Evolutionary conservation across 2,113 vertebrate genomes (phyloP), one percentile per base, ranked within the genome.

Genomic region (Mesocricetus auratus): DNA sequence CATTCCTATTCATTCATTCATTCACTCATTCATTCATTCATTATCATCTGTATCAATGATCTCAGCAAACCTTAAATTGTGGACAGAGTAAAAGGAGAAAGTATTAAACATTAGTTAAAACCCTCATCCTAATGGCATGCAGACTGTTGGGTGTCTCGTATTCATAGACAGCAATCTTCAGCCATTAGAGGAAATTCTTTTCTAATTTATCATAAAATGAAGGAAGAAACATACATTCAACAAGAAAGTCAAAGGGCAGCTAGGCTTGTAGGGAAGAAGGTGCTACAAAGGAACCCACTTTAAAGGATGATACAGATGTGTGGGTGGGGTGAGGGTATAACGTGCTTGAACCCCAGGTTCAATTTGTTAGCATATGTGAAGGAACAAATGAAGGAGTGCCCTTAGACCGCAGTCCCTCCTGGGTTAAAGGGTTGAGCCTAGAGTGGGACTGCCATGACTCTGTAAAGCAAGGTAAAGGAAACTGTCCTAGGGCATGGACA

Each of bases 141-240:
- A 77, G 13, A 64, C 58, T 68, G 3, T n/a, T 71, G 31, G 86
- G 9, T 26, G 47, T 39, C 31, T 73, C 15, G 9, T 11, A 11
- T 26, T 73, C 36, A 75, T 9, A 73, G 36, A 12, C 26, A 62
- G 68, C 68, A 86, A 2, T 56, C 64, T 88, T 7, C 13, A 94
- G 1, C 90, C 50, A 90, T 69, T 71, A 60, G 74, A 60, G 78
- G 64, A 94, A 91, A 29, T 68, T 79, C 19, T 93, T 86, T 96
- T 79, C 36, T 92, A 64, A 12, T 68, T 93, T 92, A 45, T 39
- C 66, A 45, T 50, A 77, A 93, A 92, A 62, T 69, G 73, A 97
- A 91, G 73, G 13, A 86, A 31, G 36, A 58, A 39, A 13, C 36
- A 82, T 58, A n/a, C 17, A 5, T 39, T 56, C 53, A 82, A 1